Evolutionary conservation across 2,113 vertebrate species (phyloP), one percentile per base, ranked within the genome.

Genomic region (Caranx melampygus): DNA sequence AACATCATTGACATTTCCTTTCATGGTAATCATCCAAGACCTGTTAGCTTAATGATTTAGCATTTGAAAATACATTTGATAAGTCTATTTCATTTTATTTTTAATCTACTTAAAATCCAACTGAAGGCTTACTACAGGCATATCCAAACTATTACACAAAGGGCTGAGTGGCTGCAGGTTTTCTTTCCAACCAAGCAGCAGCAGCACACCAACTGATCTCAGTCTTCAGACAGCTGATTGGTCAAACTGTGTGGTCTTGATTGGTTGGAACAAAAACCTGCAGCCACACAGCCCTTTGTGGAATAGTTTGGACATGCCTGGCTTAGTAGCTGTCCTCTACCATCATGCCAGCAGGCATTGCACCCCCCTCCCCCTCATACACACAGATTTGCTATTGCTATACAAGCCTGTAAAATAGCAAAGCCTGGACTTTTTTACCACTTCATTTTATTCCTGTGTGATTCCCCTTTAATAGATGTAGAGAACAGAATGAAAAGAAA

Each of bases 381-480:
- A 51, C 18, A 51, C 49, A 34, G 42, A 35, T 34, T 59, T 5
- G 35, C 26, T 73, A 63, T 73, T 77, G n/a, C 49, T 16, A 21
- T 55, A 51, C 20, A 44, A 51, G 47, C 3, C 15, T 16, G n/a
- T 33, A 5, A 49, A 49, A 62, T 52, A 75, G 35, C 80, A 80
- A 42, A 49, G 33, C 37, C 55, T 34, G 21, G 42, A 40, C 72
- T 54, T 75, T 54, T 61, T 44, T 44, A 20, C 59, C 31, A 44
- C 42, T 68, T 49, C 34, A 13, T 54, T 75, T 70, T 40, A 75
- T 21, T 75, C 37, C 60, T 70, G 52, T 54, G 70, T 65, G 40
- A 14, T 34, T 40, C 16, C 60, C 51, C 54, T 54, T 60, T 71
- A 65, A 26, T 26, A 26, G 26, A 26, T 26, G 1, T 26, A 26